Conservation (phyloP, 1,140 invertebrate species). For the Antheraea pernyi region DNA sequence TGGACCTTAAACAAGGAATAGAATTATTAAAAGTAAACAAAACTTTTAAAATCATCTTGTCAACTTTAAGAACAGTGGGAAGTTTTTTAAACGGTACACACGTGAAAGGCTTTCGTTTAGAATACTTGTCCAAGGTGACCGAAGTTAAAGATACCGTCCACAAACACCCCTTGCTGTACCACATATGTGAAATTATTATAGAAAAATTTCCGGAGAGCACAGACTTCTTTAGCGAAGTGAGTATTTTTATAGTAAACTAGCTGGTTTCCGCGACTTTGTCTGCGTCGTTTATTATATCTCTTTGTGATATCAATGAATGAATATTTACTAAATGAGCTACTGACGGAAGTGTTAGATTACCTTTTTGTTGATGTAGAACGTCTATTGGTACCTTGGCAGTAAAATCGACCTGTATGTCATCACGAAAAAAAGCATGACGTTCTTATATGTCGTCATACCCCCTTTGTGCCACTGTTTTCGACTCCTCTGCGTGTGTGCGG, state of each 20-base stretch:
- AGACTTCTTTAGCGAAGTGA: constrained; percentile 98
- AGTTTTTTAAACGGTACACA: constrained; percentile 98
- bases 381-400: too few species aligned
- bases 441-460: too few species aligned
- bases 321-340: too few species aligned
- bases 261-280: neutral
- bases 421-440: too few species aligned
- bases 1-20: constrained; percentile 98
- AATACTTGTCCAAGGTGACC: constrained; percentile 98
- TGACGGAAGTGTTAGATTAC: too few species aligned
- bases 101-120: constrained; percentile 98
- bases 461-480: too few species aligned
- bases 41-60: constrained; percentile 97
- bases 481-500: too few species aligned
- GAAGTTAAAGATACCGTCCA: constrained; percentile 99
- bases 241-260: constrained; percentile 10
- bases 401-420: too few species aligned
- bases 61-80: constrained; percentile 95
- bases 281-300: too few species aligned
- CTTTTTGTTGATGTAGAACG: too few species aligned
- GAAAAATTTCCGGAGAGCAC: constrained; percentile 96
- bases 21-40: constrained; percentile 93
- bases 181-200: constrained; percentile 98
- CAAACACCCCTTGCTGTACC: constrained; percentile 98
- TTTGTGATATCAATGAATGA: too few species aligned